phyloP scores from a whole-genome alignment of 2,113 vertebrate genomes.

The Rallus limicola region DNA sequence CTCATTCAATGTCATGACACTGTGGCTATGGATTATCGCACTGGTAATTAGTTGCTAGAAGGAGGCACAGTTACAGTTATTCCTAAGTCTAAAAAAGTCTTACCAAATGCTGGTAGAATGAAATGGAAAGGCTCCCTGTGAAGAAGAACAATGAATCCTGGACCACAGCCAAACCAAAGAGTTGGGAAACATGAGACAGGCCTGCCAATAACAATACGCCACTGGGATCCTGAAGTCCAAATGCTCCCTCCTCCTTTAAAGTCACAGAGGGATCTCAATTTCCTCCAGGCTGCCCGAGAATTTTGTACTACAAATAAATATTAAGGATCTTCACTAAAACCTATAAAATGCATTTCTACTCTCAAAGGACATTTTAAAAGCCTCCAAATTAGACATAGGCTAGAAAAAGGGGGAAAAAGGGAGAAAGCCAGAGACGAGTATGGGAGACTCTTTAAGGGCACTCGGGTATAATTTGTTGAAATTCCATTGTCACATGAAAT shows the following conservation, averaged over 20 bases:
- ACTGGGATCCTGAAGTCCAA: background rate
- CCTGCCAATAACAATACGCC: background rate
- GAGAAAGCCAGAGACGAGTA: background rate
- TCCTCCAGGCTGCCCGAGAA: background rate
- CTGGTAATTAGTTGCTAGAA: background rate
- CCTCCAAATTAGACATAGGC: background rate
- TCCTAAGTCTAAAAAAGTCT: background rate
- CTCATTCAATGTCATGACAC: rapidly evolving
- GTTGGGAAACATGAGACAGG: background rate
- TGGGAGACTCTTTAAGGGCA: background rate
- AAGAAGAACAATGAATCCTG: background rate
- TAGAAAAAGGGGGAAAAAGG: background rate
- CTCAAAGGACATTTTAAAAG: background rate
- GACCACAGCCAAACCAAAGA: background rate
- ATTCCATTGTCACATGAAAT: background rate
- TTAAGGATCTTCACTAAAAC: background rate
- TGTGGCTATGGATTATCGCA: background rate
- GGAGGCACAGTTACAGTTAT: background rate
- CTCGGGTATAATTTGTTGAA: background rate
- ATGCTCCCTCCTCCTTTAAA: background rate
- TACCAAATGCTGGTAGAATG: background rate
- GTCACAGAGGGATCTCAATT: background rate
- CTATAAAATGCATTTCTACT: background rate
- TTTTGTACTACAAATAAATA: background rate
- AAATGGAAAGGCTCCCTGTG: background rate